Percentiles rank a stretch among this genome's conserved stretches.
These are phyloP conservation scores for Leucoraja ocellata DNA, from an alignment of 2,797 vertebrate species.

Conservation along the genomic window DNA sequence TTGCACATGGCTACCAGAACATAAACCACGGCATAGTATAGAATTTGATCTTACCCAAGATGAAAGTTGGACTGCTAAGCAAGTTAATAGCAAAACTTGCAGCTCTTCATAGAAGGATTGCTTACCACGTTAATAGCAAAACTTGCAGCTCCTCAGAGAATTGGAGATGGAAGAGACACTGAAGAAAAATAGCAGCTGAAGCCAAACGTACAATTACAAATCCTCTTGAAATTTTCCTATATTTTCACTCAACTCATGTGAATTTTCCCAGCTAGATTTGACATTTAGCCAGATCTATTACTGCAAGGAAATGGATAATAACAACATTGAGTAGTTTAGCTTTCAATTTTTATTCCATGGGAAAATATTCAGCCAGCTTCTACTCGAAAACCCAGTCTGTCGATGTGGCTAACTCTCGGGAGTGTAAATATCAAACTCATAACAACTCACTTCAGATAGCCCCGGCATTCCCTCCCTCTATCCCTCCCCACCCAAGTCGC, in stretches of 20 bases:
- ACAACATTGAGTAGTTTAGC: background rate
- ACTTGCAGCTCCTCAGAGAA: background rate
- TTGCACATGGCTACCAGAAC: background rate
- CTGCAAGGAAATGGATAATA: background rate
- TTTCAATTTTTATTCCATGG: background rate
- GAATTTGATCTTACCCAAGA: background rate
- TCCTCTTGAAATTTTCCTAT: background rate
- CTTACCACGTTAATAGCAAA: background rate
- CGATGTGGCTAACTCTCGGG: background rate
- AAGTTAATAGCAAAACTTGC: background rate
- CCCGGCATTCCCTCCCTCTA: no score
- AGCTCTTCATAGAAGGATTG: background rate
- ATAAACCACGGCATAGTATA: background rate
- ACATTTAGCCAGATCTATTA: background rate
- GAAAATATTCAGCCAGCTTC: conserved; percentile 9
- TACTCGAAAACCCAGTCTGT: background rate
- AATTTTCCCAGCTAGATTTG: background rate
- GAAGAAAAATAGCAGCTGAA: background rate
- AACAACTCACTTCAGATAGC: no score
- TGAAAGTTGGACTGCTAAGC: background rate
- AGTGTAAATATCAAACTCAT: background rate
- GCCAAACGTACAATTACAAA: background rate
- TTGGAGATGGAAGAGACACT: background rate
- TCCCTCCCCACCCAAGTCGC: no score
- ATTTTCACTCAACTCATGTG: background rate